Percentiles rank a stretch among this genome's conserved stretches.
Evolutionary conservation across 1,140 invertebrate species (phyloP).

Genomic region (Drosophila willistoni): DNA sequence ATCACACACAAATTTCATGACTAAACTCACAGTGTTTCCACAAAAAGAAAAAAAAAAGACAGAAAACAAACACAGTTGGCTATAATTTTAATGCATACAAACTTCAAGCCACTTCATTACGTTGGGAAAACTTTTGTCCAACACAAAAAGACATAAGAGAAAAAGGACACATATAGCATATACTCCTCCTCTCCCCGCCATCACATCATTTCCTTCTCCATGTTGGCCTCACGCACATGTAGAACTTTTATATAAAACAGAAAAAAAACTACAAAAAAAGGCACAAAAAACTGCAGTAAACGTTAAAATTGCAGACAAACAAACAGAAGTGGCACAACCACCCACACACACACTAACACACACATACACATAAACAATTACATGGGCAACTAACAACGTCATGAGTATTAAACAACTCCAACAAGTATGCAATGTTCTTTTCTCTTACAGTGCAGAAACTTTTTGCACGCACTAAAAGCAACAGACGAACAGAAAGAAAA

Average conservation of each 20-base stretch:
- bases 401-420: conserved; percentile 77
- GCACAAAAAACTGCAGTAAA: conserved; percentile 58
- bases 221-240: conserved; percentile 52
- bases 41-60: neutral
- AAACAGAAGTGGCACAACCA: conserved; percentile 23
- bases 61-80: conserved; percentile 24
- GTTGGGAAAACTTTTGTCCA: conserved; percentile 48
- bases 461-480: conserved; percentile 39
- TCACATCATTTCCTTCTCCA: neutral
- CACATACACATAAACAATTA: conserved; percentile 62
- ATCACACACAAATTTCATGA: conserved; percentile 6
- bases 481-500: conserved; percentile 7
- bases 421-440: conserved; percentile 66
- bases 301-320: conserved; percentile 55
- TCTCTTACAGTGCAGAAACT: conserved; percentile 46
- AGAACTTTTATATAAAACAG: conserved; percentile 68
- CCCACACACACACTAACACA: conserved; percentile 2
- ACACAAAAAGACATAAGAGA: conserved; percentile 20
- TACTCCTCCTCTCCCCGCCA: neutral
- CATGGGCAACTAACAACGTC: conserved; percentile 63
- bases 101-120: conserved; percentile 66
- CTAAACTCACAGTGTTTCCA: neutral
- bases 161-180: conserved; percentile 13
- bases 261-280: neutral
- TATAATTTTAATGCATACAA: conserved; percentile 52